Base-by-base conservation (phyloP, 2,113 vertebrate species). In the Anser brachyrhynchus region DNA sequence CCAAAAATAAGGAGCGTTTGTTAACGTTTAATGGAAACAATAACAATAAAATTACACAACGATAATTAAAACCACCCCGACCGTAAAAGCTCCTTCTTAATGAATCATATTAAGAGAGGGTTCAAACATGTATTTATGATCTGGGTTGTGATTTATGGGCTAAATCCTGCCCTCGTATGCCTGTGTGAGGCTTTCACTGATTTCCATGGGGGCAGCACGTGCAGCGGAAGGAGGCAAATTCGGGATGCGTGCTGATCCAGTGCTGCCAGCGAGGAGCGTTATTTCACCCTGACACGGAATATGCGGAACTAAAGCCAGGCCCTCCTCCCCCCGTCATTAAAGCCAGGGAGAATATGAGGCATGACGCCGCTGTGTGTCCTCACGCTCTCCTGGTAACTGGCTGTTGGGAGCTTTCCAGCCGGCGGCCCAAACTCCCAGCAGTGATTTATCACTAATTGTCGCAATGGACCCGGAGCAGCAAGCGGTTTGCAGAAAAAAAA, bases 41-140 rank as follows among this genome's bases (percentile, higher is more conserved):
- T 98, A 98, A 97, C 73, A 95, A 96, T 78, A 91, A 97, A 95
- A 96, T 96, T 91, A 87, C 93, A 95, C 83, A 96, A 94, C 41
- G 57, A 92, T 97, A 97, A 98, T 98, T 98, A 98, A 98, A 98
- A 97, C 97, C 96, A 97, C 91, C 90, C 96, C 91, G 93, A 95
- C 97, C 84, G 67, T 96, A 96, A 85, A 90, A 95, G 86, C 89
- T 97, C 91, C 90, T 94, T 92, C 88, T 96, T 96, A 97, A 96
- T 96, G 97, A 97, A 96, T 97, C 92, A 89, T 96, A 95, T 97
- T 93, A 97, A 95, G 89, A 94, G 82, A 93, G 92, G 94, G 92
- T 91, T 94, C 94, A 93, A 95, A 80, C 84, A 86, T 95, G 52
- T 92, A 92, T 95, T 94, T 97, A 94, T 96, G 94, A 95, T 89